Conservation (phyloP, 2,797 vertebrate species). For the Cottoperca gobio region DNA sequence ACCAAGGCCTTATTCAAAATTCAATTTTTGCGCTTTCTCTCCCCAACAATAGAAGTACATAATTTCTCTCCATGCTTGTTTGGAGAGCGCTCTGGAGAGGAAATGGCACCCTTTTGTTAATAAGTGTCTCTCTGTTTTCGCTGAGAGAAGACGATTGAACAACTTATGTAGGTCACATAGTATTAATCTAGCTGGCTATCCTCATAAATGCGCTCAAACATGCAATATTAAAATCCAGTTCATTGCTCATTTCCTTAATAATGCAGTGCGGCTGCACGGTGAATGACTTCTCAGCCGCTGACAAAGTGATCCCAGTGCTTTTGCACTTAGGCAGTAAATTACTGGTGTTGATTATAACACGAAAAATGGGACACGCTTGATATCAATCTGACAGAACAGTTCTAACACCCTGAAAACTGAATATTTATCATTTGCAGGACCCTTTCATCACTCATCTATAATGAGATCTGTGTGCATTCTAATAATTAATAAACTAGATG, state of each 20-base stretch:
- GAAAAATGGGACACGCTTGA: conserved; percentile 59
- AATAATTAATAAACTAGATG: conserved; percentile 63
- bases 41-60: conserved; percentile 64
- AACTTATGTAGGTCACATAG: conserved; percentile 83
- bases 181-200: conserved; percentile 73
- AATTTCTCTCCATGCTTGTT: conserved; percentile 71
- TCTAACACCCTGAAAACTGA: conserved; percentile 53
- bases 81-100: conserved; percentile 59
- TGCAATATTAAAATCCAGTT: conserved; percentile 72
- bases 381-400: conserved; percentile 55
- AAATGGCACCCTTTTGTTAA: conserved; percentile 71
- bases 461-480: conserved; percentile 57
- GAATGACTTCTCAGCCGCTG: conserved; percentile 41
- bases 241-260: conserved; percentile 71
- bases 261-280: conserved; percentile 47
- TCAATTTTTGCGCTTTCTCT: conserved; percentile 63
- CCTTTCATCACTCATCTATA: conserved; percentile 60
- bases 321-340: conserved; percentile 49
- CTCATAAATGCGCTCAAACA: conserved; percentile 74
- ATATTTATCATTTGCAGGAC: conserved; percentile 58
- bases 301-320: conserved; percentile 42
- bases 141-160: conserved; percentile 71
- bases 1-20: conserved; percentile 76
- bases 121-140: conserved; percentile 63
- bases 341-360: conserved; percentile 44